These are phyloP conservation scores for Centropus unirufus DNA, from an alignment of 2,113 vertebrate species.

Conservation along the genomic window DNA sequence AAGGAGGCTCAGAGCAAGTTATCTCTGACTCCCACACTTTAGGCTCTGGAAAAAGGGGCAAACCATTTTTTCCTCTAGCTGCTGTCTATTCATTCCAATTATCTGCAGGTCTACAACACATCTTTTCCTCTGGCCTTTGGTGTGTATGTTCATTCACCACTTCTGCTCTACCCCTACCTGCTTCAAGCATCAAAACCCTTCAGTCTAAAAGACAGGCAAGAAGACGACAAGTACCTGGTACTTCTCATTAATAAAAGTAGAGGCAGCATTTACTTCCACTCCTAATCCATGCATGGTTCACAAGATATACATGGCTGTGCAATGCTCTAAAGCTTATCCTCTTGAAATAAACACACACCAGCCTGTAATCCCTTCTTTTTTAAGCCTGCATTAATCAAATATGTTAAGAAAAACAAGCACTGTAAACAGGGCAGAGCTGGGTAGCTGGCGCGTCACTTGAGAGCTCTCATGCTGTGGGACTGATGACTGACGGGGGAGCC, in stretches of 20 bases:
- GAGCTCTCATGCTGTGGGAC: constrained; percentile 2
- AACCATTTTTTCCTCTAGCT: background rate
- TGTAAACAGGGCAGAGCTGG: constrained; percentile 39
- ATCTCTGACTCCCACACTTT: background rate
- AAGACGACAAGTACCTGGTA: background rate
- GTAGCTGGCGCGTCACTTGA: constrained; percentile 13
- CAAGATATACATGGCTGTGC: constrained; percentile 48
- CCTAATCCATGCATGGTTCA: constrained; percentile 36
- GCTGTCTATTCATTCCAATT: background rate
- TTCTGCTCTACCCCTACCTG: background rate
- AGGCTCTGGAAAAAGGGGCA: background rate
- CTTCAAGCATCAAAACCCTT: background rate
- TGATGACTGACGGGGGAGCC: constrained; percentile 28
- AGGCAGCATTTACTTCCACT: background rate
- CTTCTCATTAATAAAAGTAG: background rate
- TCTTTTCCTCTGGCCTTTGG: background rate
- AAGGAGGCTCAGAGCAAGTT: background rate
- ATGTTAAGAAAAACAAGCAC: constrained; percentile 62
- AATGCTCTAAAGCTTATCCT: constrained; percentile 29
- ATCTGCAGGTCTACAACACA: background rate
- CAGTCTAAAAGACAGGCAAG: background rate
- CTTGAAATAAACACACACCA: constrained; percentile 61
- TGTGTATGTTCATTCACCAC: background rate
- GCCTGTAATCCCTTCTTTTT: constrained; percentile 71
- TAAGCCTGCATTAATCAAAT: constrained; percentile 72